Percentiles rank a stretch among this genome's conserved stretches.
Conservation (phyloP, 2,888 invertebrate species). For the Chloroclysta siterata region DNA sequence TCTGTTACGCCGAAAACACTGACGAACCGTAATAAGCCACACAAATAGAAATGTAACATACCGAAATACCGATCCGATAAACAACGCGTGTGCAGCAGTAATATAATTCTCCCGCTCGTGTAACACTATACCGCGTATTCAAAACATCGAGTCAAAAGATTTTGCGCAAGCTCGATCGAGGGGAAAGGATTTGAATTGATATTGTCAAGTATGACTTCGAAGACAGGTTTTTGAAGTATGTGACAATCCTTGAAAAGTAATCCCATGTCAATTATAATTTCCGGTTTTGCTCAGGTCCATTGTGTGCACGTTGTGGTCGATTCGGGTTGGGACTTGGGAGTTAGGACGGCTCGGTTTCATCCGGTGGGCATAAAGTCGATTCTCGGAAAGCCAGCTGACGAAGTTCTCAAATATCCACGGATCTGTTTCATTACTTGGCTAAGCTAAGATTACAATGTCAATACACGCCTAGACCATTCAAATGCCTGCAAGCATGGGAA, state of each 20-base stretch:
- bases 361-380: conserved; percentile 61
- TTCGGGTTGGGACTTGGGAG: conserved; percentile 54
- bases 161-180: conserved; percentile 50
- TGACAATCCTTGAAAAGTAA: conserved; percentile 63
- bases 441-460: conserved; percentile 72
- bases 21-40: conserved; percentile 46
- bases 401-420: conserved; percentile 48
- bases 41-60: conserved; percentile 51
- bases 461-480: conserved; percentile 64
- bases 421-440: conserved; percentile 51
- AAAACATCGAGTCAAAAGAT: conserved; percentile 53
- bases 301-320: conserved; percentile 61
- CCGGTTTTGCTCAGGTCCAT: conserved; percentile 72
- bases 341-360: conserved; percentile 57
- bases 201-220: conserved; percentile 35
- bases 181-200: conserved; percentile 47
- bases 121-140: conserved; percentile 54
- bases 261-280: conserved; percentile 73
- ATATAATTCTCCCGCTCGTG: conserved; percentile 51
- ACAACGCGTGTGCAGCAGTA: conserved; percentile 48
- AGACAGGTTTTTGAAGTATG: conserved; percentile 61
- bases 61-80: conserved; percentile 47
- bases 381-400: conserved; percentile 67
- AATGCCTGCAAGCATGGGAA: conserved; percentile 51
- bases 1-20: conserved; percentile 48